Evolutionary conservation across 2,888 invertebrate genomes (phyloP).

Genomic region (Drosophila nr. fundita): DNA sequence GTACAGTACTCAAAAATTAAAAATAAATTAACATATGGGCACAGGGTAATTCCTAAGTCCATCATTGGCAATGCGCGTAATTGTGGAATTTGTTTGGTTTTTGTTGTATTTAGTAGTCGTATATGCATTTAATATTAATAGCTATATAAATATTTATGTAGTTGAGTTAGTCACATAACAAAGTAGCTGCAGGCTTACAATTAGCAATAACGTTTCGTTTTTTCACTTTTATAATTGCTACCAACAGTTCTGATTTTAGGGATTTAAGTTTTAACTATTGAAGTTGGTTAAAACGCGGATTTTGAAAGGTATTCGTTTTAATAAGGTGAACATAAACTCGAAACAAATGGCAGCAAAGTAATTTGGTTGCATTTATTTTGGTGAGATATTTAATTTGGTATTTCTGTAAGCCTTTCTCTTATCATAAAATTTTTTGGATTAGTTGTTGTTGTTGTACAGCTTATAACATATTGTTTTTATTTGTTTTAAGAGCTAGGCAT

Average conservation of each 20-base stretch:
- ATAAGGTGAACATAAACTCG: conserved; percentile 9
- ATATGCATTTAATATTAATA: conserved; percentile 57
- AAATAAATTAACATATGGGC: neutral
- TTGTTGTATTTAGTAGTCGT: conserved; percentile 27
- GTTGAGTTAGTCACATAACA: conserved; percentile 78
- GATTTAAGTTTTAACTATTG: conserved; percentile 24
- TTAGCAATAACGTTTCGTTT: conserved; percentile 42
- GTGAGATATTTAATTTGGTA: conserved; percentile 1
- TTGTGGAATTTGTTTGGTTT: conserved; percentile 29
- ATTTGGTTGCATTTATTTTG: neutral
- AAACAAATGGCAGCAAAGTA: conserved; percentile 5
- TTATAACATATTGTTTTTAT: conserved; percentile 25
- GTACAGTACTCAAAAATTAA: neutral
- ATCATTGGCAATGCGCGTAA: conserved; percentile 19
- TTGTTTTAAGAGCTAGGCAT: conserved; percentile 34
- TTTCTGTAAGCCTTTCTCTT: conserved; percentile 5
- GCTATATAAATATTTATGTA: conserved; percentile 69
- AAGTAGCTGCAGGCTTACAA: conserved; percentile 60
- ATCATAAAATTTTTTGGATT: conserved; percentile 6
- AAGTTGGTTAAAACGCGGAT: conserved; percentile 19
- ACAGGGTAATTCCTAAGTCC: conserved; percentile 45
- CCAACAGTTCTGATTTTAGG: conserved; percentile 31
- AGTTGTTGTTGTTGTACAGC: conserved; percentile 38
- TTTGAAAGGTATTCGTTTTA: neutral
- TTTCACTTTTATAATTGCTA: conserved; percentile 26